Base-by-base conservation (phyloP, 1,140 invertebrate genomes). In the Macrosteles quadrilineatus region DNA sequence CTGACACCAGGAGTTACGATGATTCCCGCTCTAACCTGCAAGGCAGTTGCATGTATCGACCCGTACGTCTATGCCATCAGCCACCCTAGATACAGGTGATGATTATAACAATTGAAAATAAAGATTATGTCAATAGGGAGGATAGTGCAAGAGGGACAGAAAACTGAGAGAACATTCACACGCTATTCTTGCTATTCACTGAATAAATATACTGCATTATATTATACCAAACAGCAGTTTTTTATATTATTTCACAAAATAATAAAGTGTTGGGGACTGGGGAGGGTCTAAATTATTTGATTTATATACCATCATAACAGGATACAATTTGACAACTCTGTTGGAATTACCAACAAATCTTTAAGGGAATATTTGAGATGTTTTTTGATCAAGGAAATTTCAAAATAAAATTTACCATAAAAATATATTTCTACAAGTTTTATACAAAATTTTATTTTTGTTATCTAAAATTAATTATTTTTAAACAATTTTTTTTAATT, bases 31-130 rank as follows among this genome's bases (percentile, higher is more conserved):
- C 88, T 90, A 63, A 83, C 88, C 19, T 93, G 92, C 79, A 95
- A 95, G 83, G 83, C 87, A 47, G 92, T 94, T 1, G 92, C 93
- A 25, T 94, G 92, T 80, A 83, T 95, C 65, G 93, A 95, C 81
- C 93, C 93, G 0, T 94, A 92, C 76, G 89, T 94, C 2, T 94
- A 94, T 76, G 93, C 92, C 12, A 93, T 95, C 69, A 94, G 91
- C 77, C 93, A 95, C 84, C 93, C 93, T n/a, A 88, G 87, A 85
- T 95, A 93, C 83, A 90, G 90, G 87, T 89, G 77, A 76, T 55
- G 36, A 30, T 14, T 14, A 4, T 36, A 63, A 30, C 36, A 9
- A 43, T 43, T 25, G 1, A 53, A 36, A 32, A 4, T 23, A n/a
- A 31, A 57, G 40, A 32, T 9, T 25, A 2, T 23, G 2, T 19